These are phyloP conservation scores for Macrosoma leucophasiata DNA, from an alignment of 2,888 invertebrate species.

Conservation along the genomic window DNA sequence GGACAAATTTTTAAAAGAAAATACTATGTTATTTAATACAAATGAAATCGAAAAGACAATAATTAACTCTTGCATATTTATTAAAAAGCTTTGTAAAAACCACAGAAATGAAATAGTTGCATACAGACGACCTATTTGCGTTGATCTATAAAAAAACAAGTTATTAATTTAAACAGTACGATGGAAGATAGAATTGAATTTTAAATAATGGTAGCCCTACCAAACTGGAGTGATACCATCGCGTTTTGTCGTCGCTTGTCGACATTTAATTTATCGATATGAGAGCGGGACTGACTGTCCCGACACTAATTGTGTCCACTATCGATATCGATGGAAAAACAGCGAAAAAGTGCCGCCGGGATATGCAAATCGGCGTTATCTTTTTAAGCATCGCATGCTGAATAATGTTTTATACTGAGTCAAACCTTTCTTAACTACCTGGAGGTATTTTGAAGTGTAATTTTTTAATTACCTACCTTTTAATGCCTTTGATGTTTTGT, in stretches of 20 bases:
- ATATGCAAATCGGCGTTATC: slow-evolving; percentile 44
- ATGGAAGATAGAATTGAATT: slow-evolving; percentile 22
- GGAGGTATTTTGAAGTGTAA: too few species aligned
- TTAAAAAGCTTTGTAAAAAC: neutral
- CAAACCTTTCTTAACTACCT: too few species aligned
- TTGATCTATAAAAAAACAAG: slow-evolving; percentile 5
- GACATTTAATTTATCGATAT: slow-evolving; percentile 54
- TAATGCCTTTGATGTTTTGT: too few species aligned
- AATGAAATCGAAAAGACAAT: neutral
- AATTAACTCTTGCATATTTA: neutral
- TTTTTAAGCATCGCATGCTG: too few species aligned
- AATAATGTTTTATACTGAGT: too few species aligned
- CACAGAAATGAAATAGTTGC: neutral
- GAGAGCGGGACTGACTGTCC: slow-evolving; percentile 43
- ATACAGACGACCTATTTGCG: slow-evolving; percentile 1
- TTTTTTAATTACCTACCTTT: too few species aligned
- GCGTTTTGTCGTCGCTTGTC: slow-evolving; percentile 65
- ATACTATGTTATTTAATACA: neutral
- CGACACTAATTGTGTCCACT: slow-evolving; percentile 67
- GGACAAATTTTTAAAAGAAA: neutral
- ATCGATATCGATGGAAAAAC: slow-evolving; percentile 40
- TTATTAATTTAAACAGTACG: slow-evolving; percentile 12
- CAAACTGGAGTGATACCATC: slow-evolving; percentile 46
- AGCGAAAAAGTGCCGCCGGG: slow-evolving; percentile 41
- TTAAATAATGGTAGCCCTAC: slow-evolving; percentile 24